Percentiles rank a stretch among this genome's conserved stretches.
Conservation (phyloP, 2,797 vertebrate species). For the Amblyopsis hoosieri region DNA sequence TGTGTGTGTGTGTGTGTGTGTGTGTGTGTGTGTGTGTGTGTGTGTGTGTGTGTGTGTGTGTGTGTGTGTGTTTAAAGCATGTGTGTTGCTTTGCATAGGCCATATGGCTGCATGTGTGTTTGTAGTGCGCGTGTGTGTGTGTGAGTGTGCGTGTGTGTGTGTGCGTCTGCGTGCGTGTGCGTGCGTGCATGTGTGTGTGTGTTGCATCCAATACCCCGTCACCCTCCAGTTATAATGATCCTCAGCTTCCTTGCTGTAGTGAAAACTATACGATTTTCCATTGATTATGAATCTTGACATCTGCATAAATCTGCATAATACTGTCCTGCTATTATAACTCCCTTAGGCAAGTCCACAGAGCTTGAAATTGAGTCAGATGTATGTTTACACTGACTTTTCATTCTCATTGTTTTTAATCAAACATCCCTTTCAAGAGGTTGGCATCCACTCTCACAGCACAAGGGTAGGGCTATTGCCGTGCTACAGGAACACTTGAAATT, state of each 20-base stretch:
- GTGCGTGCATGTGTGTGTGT: neutral
- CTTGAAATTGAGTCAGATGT: neutral
- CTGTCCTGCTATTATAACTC: neutral
- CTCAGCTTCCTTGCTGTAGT: slow-evolving; percentile 2
- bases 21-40: neutral
- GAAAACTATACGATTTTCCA: slow-evolving; percentile 6
- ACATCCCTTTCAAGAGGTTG: too few species aligned
- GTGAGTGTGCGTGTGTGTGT: slow-evolving; percentile 1
- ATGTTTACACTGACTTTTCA: neutral
- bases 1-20: neutral
- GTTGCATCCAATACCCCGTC: neutral
- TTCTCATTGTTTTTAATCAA: neutral
- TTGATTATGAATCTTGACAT: slow-evolving; percentile 10
- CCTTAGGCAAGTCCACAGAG: neutral
- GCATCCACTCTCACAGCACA: neutral
- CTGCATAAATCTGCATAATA: slow-evolving; percentile 1
- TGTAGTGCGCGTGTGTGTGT: slow-evolving; percentile 8
- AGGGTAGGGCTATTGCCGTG: too few species aligned
- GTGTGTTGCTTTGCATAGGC: neutral
- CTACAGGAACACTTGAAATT: neutral
- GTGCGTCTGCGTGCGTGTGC: slow-evolving; percentile 6
- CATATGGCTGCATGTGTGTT: neutral
- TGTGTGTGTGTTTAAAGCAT: neutral
- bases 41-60: neutral
- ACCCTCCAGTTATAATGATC: neutral